These are phyloP conservation scores for Sycobia sp. DNA, from an alignment of 1,140 invertebrate genomes.

Conservation along the genomic window DNA sequence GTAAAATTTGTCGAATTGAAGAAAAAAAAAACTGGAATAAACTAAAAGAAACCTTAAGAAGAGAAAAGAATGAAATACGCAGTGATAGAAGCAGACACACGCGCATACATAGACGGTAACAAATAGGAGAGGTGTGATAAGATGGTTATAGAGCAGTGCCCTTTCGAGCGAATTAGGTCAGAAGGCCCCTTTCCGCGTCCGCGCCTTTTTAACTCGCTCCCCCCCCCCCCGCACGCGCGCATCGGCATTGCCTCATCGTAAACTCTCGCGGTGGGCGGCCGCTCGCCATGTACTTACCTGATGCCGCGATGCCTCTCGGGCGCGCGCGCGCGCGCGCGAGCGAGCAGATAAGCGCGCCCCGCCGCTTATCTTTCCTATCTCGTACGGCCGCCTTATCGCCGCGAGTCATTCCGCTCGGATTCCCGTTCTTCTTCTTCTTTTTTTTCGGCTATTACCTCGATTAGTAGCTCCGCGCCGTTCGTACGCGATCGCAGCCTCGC, in stretches of 20 bases:
- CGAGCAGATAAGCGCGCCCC: constrained; percentile 14
- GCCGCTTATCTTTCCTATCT: constrained; percentile 30
- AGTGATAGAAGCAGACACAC: no score
- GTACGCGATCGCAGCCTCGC: background rate
- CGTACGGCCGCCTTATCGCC: constrained; percentile 2
- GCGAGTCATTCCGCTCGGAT: background rate
- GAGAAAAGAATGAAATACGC: background rate
- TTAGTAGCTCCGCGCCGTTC: constrained; percentile 4
- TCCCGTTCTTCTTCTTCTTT: no score
- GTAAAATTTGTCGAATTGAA: no score
- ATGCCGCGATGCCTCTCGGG: no score
- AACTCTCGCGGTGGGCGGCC: background rate
- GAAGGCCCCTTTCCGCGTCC: background rate
- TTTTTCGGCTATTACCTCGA: background rate
- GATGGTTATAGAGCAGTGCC: background rate
- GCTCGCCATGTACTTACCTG: background rate
- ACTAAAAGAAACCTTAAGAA: background rate
- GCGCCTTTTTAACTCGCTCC: no score
- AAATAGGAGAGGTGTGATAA: no score
- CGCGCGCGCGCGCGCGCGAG: background rate
- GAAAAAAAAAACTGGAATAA: no score
- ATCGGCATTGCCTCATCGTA: background rate
- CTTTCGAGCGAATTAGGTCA: constrained; percentile 23
- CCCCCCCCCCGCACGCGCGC: no score
- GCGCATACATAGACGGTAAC: no score